These are phyloP conservation scores for Anoplius nigerrimus DNA, from an alignment of 2,888 invertebrate genomes.

Conservation along the genomic window DNA sequence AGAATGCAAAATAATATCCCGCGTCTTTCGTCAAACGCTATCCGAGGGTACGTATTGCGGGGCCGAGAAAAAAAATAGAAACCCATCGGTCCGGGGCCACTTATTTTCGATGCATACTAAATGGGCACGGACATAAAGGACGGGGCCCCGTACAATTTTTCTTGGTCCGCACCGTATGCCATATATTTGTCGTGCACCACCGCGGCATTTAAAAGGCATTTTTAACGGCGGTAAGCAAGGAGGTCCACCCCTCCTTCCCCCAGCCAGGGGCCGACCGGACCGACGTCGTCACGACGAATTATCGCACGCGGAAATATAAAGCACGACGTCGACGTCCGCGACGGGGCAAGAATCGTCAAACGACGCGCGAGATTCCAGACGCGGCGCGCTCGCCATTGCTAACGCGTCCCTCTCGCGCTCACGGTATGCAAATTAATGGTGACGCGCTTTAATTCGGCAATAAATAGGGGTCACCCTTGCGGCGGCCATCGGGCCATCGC, in stretches of 20 bases:
- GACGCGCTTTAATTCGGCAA: slow-evolving; percentile 75
- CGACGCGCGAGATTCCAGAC: slow-evolving; percentile 32
- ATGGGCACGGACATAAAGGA: background rate
- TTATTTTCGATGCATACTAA: background rate
- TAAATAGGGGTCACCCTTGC: slow-evolving; percentile 74
- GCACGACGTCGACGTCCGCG: slow-evolving; percentile 23
- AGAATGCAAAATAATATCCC: too few species aligned
- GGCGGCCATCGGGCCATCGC: slow-evolving; percentile 70
- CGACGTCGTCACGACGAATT: slow-evolving; percentile 32
- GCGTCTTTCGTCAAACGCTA: too few species aligned
- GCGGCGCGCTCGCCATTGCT: too few species aligned
- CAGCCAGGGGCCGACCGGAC: background rate
- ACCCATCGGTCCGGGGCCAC: too few species aligned
- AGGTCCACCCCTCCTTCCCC: too few species aligned
- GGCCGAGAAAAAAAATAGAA: too few species aligned
- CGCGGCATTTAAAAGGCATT: slow-evolving; percentile 6
- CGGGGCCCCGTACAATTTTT: background rate
- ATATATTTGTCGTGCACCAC: slow-evolving; percentile 2
- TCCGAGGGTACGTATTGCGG: too few species aligned
- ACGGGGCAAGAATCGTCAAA: slow-evolving; percentile 26
- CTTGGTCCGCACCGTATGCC: background rate
- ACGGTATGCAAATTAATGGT: slow-evolving; percentile 74
- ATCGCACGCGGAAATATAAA: slow-evolving; percentile 40
- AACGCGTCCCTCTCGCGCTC: slow-evolving; percentile 48
- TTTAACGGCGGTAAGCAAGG: slow-evolving; percentile 2